Percentiles rank a stretch among this genome's conserved stretches.
These are phyloP conservation scores for Pseudorhombus dupliciocellatus DNA, from an alignment of 2,113 vertebrate genomes.

Conservation along the genomic window DNA sequence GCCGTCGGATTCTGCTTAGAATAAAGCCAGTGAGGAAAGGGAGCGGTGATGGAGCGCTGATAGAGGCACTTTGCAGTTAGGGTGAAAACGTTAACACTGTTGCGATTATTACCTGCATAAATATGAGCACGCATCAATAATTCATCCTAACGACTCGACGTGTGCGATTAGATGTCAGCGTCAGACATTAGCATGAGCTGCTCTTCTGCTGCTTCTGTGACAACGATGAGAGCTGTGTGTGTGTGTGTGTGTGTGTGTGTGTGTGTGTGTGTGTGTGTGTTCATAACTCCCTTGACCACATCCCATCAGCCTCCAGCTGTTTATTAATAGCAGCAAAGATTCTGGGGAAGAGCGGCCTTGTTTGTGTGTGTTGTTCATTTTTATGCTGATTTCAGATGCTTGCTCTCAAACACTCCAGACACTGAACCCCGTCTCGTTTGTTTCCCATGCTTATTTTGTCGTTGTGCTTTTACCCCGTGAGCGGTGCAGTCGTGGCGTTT, in stretches of 20 bases:
- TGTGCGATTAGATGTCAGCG: constrained; percentile 46
- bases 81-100: constrained; percentile 50
- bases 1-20: constrained; percentile 48
- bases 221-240: constrained; percentile 9
- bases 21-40: constrained; percentile 26
- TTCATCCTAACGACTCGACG: constrained; percentile 50
- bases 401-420: not conserved
- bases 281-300: constrained; percentile 19
- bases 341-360: not conserved
- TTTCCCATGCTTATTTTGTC: not conserved
- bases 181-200: constrained; percentile 29
- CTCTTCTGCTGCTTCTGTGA: constrained; percentile 30
- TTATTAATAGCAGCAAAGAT: constrained; percentile 1
- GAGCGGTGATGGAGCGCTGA: constrained; percentile 26
- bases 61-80: constrained; percentile 37
- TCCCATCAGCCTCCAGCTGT: constrained; percentile 42
- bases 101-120: constrained; percentile 54
- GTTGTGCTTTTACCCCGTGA: not conserved
- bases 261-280: not conserved
- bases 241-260: not conserved
- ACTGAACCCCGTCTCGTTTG: not conserved
- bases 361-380: not conserved
- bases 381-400: too few relatives aligned
- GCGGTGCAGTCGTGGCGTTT: constrained; percentile 22
- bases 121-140: constrained; percentile 49